These are phyloP conservation scores for Casuarius casuarius DNA, from an alignment of 2,113 vertebrate genomes.

Conservation along the genomic window DNA sequence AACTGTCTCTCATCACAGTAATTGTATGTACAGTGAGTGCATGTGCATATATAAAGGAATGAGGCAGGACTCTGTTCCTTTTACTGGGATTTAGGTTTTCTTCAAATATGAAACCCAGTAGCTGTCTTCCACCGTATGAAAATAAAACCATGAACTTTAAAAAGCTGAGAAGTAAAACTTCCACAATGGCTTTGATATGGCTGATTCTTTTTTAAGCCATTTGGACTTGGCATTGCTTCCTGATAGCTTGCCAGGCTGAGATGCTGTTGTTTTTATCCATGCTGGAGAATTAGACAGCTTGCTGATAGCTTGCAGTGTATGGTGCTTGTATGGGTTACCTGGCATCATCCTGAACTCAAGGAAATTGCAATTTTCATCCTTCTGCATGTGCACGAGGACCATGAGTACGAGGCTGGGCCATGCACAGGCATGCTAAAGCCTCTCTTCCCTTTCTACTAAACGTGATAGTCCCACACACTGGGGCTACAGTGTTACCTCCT, in stretches of 20 bases:
- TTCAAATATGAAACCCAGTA: not conserved
- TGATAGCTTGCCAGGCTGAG: slow-evolving; percentile 32
- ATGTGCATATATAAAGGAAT: slow-evolving; percentile 4
- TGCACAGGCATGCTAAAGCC: not conserved
- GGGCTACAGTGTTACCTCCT: not conserved
- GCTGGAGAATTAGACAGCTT: slow-evolving; percentile 37
- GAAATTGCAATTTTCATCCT: not conserved
- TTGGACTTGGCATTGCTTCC: slow-evolving; percentile 48
- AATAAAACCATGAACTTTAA: slow-evolving; percentile 31
- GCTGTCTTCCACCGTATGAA: not conserved
- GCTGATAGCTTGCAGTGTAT: slow-evolving; percentile 14
- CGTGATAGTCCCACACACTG: fast-evolving
- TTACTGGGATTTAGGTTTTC: slow-evolving; percentile 24
- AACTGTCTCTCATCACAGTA: slow-evolving; percentile 26
- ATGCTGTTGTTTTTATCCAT: slow-evolving; percentile 41
- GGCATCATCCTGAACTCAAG: not conserved
- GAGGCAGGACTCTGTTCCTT: not conserved
- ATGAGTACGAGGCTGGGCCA: not conserved
- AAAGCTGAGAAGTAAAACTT: slow-evolving; percentile 42
- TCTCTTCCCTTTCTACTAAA: not conserved
- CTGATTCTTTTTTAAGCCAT: slow-evolving; percentile 48
- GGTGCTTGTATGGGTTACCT: slow-evolving; percentile 4
- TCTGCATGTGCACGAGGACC: not conserved
- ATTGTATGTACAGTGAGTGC: not conserved
- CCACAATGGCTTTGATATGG: slow-evolving; percentile 25